Conservation (phyloP, 2,888 invertebrate species). For the Volucella zonaria region DNA sequence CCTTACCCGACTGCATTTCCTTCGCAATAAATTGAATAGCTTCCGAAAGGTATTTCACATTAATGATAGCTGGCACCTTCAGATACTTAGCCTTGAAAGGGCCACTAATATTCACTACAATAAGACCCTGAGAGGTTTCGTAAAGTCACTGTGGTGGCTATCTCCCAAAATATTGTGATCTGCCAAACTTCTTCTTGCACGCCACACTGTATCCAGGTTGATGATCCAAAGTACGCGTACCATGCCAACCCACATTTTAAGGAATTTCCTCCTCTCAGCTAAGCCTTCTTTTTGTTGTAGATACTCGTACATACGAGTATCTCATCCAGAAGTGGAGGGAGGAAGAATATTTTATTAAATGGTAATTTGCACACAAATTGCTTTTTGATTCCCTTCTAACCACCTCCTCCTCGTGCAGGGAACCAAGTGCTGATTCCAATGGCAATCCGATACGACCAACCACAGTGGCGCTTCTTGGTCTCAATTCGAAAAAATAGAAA, state of each 20-base stretch:
- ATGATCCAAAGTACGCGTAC: conserved; percentile 27
- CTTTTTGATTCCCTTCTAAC: conserved; percentile 39
- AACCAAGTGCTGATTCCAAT: conserved; percentile 37
- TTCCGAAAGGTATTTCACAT: too few relatives aligned
- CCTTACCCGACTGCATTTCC: too few relatives aligned
- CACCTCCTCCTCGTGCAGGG: background rate
- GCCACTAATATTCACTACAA: too few relatives aligned
- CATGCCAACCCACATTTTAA: conserved; percentile 58
- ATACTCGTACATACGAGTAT: background rate
- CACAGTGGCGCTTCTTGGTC: conserved; percentile 53
- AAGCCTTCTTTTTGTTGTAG: background rate
- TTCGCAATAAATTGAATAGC: too few relatives aligned
- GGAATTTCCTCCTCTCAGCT: conserved; percentile 34
- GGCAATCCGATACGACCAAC: conserved; percentile 57
- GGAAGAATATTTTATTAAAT: conserved; percentile 51
- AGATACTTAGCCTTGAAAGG: too few relatives aligned
- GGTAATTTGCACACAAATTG: conserved; percentile 68
- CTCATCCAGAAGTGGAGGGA: background rate
- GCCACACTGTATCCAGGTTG: conserved; percentile 48
- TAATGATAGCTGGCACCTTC: too few relatives aligned
- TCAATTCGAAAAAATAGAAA: conserved; percentile 39
- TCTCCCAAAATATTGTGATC: background rate
- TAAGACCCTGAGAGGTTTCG: too few relatives aligned
- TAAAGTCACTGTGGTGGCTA: background rate
- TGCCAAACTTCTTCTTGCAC: background rate